These are phyloP conservation scores for Myotis yumanensis DNA, from an alignment of 2,113 vertebrate genomes.

Conservation along the genomic window DNA sequence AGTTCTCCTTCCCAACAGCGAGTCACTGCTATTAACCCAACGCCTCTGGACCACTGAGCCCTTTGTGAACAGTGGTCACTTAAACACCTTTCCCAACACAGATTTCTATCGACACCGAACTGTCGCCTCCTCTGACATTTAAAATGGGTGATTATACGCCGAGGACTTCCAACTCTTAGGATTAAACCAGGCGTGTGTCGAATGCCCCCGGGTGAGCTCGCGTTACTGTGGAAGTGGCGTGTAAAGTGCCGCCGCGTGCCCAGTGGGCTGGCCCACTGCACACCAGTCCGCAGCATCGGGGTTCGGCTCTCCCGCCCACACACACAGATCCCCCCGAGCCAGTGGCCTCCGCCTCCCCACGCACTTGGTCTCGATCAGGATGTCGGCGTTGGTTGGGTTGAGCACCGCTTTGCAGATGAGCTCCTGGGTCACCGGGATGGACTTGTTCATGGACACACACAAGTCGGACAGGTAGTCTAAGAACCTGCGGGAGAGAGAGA, in stretches of 20 bases:
- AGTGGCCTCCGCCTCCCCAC: background rate
- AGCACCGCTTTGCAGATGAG: constrained; percentile 97
- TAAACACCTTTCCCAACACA: background rate
- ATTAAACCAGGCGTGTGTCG: background rate
- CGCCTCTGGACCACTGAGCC: background rate
- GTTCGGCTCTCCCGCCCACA: accelerated
- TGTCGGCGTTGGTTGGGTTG: constrained; percentile 94
- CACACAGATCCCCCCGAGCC: background rate
- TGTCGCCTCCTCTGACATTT: background rate
- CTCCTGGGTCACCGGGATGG: constrained; percentile 98
- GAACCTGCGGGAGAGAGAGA: constrained; percentile 85
- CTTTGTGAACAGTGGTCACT: background rate
- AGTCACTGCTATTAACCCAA: background rate
- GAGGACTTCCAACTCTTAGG: background rate
- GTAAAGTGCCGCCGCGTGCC: background rate
- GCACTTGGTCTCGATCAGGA: constrained; percentile 99
- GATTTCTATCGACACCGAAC: background rate
- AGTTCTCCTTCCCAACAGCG: background rate
- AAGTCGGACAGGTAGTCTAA: constrained; percentile 98
- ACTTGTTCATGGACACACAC: constrained; percentile 98
- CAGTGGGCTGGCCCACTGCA: background rate
- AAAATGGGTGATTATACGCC: background rate
- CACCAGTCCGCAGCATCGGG: background rate
- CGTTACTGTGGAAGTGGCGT: background rate
- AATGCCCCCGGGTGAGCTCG: background rate